phyloP scores from a whole-genome alignment of 1,140 invertebrate genomes.

The Liolophura sinensis region DNA sequence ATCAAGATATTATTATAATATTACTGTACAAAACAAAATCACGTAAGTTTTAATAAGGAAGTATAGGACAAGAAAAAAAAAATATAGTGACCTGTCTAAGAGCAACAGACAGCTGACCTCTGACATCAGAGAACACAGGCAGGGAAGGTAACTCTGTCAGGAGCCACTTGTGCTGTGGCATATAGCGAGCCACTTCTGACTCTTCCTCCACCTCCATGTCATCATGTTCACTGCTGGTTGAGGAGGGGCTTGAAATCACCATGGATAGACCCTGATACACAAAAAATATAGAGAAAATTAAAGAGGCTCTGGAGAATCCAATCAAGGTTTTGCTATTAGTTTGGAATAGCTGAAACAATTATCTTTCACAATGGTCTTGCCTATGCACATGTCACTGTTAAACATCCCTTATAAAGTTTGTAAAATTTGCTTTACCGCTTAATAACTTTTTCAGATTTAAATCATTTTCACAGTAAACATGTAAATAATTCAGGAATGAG shows the following conservation, averaged over 20 bases:
- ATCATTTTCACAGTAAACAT: too few species aligned
- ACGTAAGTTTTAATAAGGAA: constrained; percentile 5
- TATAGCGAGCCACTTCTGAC: constrained; percentile 35
- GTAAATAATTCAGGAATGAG: too few species aligned
- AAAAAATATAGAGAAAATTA: neutral
- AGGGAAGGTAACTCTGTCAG: constrained; percentile 67
- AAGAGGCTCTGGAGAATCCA: constrained; percentile 1
- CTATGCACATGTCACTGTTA: too few species aligned
- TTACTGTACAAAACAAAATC: neutral
- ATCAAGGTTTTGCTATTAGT: too few species aligned
- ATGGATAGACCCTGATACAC: constrained; percentile 68
- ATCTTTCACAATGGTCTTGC: too few species aligned
- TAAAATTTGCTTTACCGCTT: too few species aligned
- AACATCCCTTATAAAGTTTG: too few species aligned
- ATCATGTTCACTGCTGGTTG: constrained; percentile 31
- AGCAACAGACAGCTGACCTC: constrained; percentile 44
- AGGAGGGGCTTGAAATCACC: constrained; percentile 60
- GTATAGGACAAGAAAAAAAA: neutral
- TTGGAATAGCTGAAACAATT: too few species aligned
- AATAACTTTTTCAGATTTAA: too few species aligned
- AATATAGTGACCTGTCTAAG: constrained; percentile 52
- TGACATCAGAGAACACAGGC: constrained; percentile 62
- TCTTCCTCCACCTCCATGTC: constrained; percentile 39
- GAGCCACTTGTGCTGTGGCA: constrained; percentile 69
- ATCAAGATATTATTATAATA: neutral